These are phyloP conservation scores for Panulirus ornatus DNA, from an alignment of 1,140 invertebrate genomes.

Conservation along the genomic window DNA sequence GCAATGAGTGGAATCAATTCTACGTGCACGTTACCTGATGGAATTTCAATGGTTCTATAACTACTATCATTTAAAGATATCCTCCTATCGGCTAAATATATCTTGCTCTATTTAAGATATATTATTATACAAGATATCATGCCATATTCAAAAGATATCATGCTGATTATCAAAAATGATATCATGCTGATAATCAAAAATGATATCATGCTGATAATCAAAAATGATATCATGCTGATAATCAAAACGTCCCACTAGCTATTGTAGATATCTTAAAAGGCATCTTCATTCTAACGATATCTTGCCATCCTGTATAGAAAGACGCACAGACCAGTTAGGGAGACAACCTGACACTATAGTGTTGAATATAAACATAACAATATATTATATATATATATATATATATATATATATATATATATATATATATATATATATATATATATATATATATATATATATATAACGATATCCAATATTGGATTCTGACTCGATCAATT, in stretches of 20 bases:
- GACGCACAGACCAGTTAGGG: not conserved
- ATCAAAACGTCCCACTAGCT: not conserved
- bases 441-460: conserved; percentile 19
- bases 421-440: conserved; percentile 30
- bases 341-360: not conserved
- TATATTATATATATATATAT: conserved; percentile 23
- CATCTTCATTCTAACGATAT: not conserved
- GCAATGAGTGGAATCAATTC: too few relatives aligned
- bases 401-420: conserved; percentile 36
- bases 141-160: not conserved
- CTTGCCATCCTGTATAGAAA: not conserved
- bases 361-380: not conserved
- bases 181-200: not conserved
- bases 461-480: not conserved
- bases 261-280: not conserved
- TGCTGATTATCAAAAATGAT: not conserved
- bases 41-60: too few relatives aligned
- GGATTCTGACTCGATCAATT: not conserved
- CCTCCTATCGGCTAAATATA: too few relatives aligned
- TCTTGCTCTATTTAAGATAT: too few relatives aligned
- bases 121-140: not conserved
- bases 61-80: too few relatives aligned
- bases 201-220: not conserved
- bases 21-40: too few relatives aligned
- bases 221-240: not conserved